Conservation (phyloP, 2,797 vertebrate species). For the Pseudochirops corinnae region DNA sequence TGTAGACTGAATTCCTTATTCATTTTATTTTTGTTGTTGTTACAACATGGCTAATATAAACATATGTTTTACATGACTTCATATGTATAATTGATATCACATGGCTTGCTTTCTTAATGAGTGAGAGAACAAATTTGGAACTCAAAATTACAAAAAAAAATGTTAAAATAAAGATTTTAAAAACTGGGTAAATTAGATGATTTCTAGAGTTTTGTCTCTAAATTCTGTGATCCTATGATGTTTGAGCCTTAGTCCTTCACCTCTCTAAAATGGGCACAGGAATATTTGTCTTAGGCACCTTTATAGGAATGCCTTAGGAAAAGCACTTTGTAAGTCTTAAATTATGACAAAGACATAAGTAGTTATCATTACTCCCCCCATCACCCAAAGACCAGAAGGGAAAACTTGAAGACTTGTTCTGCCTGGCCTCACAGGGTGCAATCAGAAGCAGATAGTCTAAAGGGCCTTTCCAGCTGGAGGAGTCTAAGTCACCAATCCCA, state of each 20-base stretch:
- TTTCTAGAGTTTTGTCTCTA: not conserved
- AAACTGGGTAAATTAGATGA: not conserved
- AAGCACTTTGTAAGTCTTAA: not conserved
- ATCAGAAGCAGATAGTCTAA: not conserved
- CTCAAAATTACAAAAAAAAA: not conserved
- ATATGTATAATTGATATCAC: not conserved
- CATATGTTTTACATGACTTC: not conserved
- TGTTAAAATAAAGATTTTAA: not conserved
- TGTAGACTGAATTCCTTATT: not conserved
- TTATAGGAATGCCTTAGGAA: not conserved
- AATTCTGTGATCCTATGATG: not conserved
- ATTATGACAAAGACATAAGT: not conserved
- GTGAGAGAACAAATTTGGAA: not conserved
- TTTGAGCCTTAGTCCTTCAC: not conserved
- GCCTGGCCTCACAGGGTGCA: not conserved
- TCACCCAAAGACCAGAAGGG: not conserved
- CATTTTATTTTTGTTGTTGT: not conserved
- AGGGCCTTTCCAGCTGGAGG: not conserved
- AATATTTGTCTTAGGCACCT: not conserved
- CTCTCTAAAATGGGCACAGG: not conserved
- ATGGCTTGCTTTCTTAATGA: not conserved
- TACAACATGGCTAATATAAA: not conserved
- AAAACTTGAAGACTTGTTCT: not conserved
- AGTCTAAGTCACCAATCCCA: not conserved
- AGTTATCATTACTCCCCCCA: not conserved